phyloP scores from a whole-genome alignment of 2,888 invertebrate genomes.

The Ashinkailepas kermadecensis region DNA sequence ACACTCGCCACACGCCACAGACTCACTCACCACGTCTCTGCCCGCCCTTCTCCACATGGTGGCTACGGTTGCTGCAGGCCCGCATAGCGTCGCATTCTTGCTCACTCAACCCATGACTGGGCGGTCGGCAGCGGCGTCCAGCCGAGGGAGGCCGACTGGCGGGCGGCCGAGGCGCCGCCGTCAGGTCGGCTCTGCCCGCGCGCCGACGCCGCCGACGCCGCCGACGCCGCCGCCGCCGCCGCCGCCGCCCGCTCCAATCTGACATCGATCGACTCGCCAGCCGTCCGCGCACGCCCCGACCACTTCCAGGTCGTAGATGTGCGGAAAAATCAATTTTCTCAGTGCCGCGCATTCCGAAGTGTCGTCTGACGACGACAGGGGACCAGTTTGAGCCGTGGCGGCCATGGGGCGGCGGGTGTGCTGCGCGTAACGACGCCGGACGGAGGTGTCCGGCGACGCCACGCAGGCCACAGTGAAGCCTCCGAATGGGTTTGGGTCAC shows the following conservation, averaged over 20 bases:
- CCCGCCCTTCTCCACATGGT: conserved; percentile 11
- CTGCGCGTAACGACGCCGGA: not conserved
- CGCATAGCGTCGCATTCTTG: conserved; percentile 1
- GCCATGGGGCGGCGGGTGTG: not conserved
- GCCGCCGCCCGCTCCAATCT: not conserved
- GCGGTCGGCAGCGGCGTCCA: not conserved
- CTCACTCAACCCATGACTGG: conserved; percentile 5
- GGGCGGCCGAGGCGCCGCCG: not conserved
- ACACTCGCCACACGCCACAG: too few relatives aligned
- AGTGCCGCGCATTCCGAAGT: not conserved
- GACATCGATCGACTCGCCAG: not conserved
- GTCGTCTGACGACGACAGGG: not conserved
- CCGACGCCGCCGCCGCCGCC: not conserved
- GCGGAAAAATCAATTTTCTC: not conserved
- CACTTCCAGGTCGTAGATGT: not conserved
- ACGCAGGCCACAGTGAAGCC: too few relatives aligned
- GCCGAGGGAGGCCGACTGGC: not conserved
- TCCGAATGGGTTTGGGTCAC: not conserved
- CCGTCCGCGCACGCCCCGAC: not conserved
- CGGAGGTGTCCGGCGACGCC: too few relatives aligned
- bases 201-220: not conserved
- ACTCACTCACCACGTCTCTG: not conserved
- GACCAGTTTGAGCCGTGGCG: not conserved
- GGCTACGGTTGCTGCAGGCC: not conserved
- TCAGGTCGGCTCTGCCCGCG: too few relatives aligned